These are phyloP conservation scores for Perognathus longimembris DNA, from an alignment of 2,113 vertebrate species.

Conservation along the genomic window DNA sequence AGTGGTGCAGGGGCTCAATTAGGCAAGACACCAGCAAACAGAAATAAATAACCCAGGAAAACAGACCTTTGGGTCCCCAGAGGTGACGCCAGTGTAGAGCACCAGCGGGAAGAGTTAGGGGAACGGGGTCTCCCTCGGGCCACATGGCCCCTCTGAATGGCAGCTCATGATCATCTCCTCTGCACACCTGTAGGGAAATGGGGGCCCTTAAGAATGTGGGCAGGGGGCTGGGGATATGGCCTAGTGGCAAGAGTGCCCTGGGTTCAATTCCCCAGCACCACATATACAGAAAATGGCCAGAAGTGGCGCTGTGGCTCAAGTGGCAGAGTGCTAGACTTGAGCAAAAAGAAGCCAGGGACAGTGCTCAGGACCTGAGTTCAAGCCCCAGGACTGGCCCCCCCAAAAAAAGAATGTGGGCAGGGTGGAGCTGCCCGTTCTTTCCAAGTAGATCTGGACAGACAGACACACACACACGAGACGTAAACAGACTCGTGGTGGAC, in stretches of 20 bases:
- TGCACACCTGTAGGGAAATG: background rate
- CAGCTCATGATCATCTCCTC: background rate
- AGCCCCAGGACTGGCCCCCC: too few species aligned
- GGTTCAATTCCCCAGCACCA: too few species aligned
- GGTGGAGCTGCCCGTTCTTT: background rate
- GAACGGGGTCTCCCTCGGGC: background rate
- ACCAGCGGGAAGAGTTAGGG: background rate
- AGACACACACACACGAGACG: background rate
- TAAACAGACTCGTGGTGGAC: background rate
- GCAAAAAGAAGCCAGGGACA: too few species aligned
- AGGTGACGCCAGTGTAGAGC: background rate
- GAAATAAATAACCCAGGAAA: conserved; percentile 48
- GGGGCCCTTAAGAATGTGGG: too few species aligned
- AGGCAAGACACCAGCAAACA: conserved; percentile 56
- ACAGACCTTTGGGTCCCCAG: background rate
- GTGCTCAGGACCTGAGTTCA: too few species aligned
- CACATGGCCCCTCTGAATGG: background rate
- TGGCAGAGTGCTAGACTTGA: too few species aligned
- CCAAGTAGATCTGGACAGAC: background rate
- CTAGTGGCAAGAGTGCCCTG: too few species aligned
- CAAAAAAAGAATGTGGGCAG: too few species aligned
- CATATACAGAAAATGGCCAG: too few species aligned
- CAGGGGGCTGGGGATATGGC: too few species aligned
- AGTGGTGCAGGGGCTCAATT: conserved; percentile 68
- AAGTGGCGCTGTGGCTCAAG: too few species aligned